Conservation (phyloP, 2,888 invertebrate species). For the Caradrina kadenii region DNA sequence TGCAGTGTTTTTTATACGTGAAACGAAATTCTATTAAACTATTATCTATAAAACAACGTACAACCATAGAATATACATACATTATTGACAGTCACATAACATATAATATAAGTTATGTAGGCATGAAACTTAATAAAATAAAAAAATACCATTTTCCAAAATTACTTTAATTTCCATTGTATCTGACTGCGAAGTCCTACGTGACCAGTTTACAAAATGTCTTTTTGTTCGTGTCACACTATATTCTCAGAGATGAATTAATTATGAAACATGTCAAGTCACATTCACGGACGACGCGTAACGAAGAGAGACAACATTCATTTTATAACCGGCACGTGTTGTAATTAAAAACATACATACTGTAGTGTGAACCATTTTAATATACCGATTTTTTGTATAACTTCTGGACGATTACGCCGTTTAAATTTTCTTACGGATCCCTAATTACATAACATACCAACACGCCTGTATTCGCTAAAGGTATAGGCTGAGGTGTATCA, state of each 20-base stretch:
- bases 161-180: conserved; percentile 44
- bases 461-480: too few relatives aligned
- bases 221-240: conserved; percentile 44
- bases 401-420: too few relatives aligned
- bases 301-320: conserved; percentile 39
- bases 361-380: conserved; percentile 12
- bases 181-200: conserved; percentile 35
- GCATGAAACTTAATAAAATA: not conserved
- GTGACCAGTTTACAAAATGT: conserved; percentile 46
- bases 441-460: too few relatives aligned
- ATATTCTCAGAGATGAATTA: conserved; percentile 43
- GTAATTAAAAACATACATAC: conserved; percentile 23
- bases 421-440: too few relatives aligned
- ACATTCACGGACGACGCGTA: conserved; percentile 30
- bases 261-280: conserved; percentile 50
- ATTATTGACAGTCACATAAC: too few relatives aligned
- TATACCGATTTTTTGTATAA: too few relatives aligned
- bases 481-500: too few relatives aligned
- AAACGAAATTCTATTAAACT: too few relatives aligned
- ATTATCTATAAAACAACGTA: too few relatives aligned
- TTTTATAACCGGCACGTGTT: conserved; percentile 34
- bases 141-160: not conserved
- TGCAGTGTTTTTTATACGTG: too few relatives aligned
- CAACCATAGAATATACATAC: too few relatives aligned
- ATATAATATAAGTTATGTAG: too few relatives aligned